Base-by-base conservation (phyloP, 1,140 invertebrate genomes). In the Andrena cerasifolii region DNA sequence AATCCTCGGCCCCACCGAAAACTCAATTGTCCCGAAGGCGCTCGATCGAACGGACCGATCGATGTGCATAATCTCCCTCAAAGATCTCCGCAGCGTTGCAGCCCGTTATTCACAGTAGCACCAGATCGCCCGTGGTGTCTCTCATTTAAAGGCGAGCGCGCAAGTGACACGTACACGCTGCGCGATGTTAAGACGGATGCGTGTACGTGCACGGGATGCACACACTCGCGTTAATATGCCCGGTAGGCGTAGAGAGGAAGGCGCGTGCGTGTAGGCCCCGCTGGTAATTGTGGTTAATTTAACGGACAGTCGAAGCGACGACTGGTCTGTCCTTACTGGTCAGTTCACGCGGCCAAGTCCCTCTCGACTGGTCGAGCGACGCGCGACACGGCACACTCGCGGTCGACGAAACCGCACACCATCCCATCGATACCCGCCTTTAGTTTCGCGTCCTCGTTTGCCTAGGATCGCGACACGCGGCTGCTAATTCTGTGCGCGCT, bases 211-310 rank as follows among this genome's bases (percentile, higher is more conserved):
- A 51, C 16, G 21, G n/a, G 28, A 36, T 18, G n/a, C 67, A 63
- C 56, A 28, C 63, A 62, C 54, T n/a, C 74, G 24, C 8, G 21
- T 12, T 26, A 54, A 78, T 73, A 56, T 26, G 63, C 53, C 24
- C 26, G 45, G 53, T 78, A 77, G 75, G 73, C 75, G 79, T 45
- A 65, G 18, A 61, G 51, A 63, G 63, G 80, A 43, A 71, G 40
- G 63, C 66, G 80, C 58, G 75, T 62, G 79, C 78, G 83, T 84
- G 73, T 83, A 63, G 79, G 77, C 82, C 78, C 71, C 56, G 76
- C 59, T 74, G 80, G 88, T 89, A 89, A 90, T 90, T 90, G 89
- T 84, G 84, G 88, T 89, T 89, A 90, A 90, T 90, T 90, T 90
- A 88, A 85, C 88, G 84, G 36, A 84, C 78, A 87, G 86, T 87